phyloP scores from a whole-genome alignment of 2,888 invertebrate species.

The Strigamia transsilvanica region DNA sequence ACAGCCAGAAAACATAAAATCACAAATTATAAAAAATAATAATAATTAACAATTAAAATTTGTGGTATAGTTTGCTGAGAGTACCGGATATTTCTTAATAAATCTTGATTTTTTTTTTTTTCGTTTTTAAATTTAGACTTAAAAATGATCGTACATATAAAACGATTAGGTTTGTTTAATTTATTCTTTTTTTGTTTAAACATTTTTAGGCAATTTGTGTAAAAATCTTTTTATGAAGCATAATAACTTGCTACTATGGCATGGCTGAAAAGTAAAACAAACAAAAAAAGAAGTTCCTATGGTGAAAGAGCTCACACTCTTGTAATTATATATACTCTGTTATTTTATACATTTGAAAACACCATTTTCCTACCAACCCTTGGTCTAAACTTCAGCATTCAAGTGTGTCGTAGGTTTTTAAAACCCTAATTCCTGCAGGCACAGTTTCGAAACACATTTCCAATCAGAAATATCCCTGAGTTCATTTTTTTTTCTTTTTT shows the following conservation, averaged over 20 bases:
- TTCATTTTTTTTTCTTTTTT: neutral
- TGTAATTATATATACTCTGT: conserved; percentile 30
- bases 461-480: conserved; percentile 17
- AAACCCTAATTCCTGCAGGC: conserved; percentile 17
- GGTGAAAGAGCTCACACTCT: conserved; percentile 6
- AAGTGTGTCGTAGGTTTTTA: neutral
- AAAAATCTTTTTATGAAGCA: neutral
- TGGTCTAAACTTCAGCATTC: conserved; percentile 41
- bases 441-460: conserved; percentile 26
- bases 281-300: conserved; percentile 9
- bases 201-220: conserved; percentile 20
- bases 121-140: neutral
- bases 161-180: neutral
- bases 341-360: conserved; percentile 30
- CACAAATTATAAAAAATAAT: neutral
- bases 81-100: conserved; percentile 46
- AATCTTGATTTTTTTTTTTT: neutral
- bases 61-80: conserved; percentile 53
- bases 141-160: conserved; percentile 21
- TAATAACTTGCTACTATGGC: conserved; percentile 2
- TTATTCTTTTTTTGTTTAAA: neutral
- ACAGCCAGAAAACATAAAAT: neutral
- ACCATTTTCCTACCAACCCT: conserved; percentile 52
- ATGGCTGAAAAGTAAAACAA: conserved; percentile 1
- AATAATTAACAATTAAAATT: conserved; percentile 1